phyloP scores from a whole-genome alignment of 1,140 invertebrate species.

The Microplitis mediator region DNA sequence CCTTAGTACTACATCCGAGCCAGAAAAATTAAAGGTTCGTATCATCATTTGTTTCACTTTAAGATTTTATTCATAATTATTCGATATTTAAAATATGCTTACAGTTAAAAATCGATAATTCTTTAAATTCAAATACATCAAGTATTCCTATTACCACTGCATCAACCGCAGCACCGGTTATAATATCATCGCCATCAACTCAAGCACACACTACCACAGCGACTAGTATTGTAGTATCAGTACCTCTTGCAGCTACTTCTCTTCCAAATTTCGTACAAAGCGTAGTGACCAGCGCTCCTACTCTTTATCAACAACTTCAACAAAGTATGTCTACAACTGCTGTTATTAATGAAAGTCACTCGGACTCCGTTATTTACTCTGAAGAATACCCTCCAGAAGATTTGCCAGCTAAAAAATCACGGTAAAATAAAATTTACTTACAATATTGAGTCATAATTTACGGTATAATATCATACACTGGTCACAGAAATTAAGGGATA shows the following conservation, averaged over 20 bases:
- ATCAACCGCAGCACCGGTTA: slow-evolving; percentile 52
- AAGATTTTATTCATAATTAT: not conserved
- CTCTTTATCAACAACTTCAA: slow-evolving; percentile 55
- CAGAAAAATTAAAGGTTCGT: slow-evolving; percentile 52
- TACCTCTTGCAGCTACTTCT: slow-evolving; percentile 54
- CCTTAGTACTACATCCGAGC: slow-evolving; percentile 44
- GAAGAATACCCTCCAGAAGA: slow-evolving; percentile 45
- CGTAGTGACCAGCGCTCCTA: slow-evolving; percentile 49
- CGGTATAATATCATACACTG: too few species aligned
- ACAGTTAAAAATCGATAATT: slow-evolving; percentile 51
- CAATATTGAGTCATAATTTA: not conserved
- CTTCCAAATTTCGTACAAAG: slow-evolving; percentile 46
- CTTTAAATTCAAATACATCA: slow-evolving; percentile 41
- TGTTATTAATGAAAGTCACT: slow-evolving; percentile 37
- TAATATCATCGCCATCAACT: slow-evolving; percentile 51
- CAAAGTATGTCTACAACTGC: slow-evolving; percentile 51
- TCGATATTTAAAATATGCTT: slow-evolving; percentile 22
- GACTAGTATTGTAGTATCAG: slow-evolving; percentile 57
- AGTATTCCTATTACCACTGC: slow-evolving; percentile 44
- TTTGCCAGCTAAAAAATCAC: slow-evolving; percentile 46
- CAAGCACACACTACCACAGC: slow-evolving; percentile 53
- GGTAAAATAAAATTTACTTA: slow-evolving; percentile 42
- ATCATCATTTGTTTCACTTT: not conserved
- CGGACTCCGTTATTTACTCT: slow-evolving; percentile 25
- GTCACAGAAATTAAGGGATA: too few species aligned